Evolutionary conservation across 2,888 invertebrate species (phyloP).

Genomic region (Tribolium freemani): DNA sequence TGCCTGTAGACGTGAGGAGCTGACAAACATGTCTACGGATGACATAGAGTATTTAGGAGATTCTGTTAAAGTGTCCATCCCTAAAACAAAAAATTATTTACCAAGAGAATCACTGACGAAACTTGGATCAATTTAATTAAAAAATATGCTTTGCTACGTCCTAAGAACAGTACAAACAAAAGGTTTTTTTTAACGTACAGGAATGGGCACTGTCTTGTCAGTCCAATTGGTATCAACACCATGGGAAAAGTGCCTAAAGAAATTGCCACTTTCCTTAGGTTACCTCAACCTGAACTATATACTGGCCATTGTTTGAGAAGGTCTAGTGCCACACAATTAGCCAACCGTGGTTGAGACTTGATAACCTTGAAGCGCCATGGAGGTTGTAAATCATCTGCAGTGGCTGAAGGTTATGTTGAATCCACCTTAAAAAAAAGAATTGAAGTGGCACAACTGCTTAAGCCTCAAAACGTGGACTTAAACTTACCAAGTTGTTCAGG

Average conservation of each 20-base stretch:
- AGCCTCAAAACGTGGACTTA: no score
- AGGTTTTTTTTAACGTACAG: constrained; percentile 11
- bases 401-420: constrained; percentile 25
- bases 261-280: constrained; percentile 11
- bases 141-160: constrained; percentile 28
- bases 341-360: constrained; percentile 4
- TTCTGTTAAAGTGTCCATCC: constrained; percentile 40
- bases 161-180: neutral
- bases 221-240: constrained; percentile 8
- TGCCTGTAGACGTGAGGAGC: constrained; percentile 47
- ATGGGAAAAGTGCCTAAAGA: constrained; percentile 4
- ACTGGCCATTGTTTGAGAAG: constrained; percentile 13
- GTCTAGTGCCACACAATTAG: constrained; percentile 12
- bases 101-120: constrained; percentile 44
- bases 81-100: constrained; percentile 46
- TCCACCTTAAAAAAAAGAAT: no score
- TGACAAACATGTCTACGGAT: constrained; percentile 44
- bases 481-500: no score
- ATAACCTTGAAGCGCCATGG: constrained; percentile 17
- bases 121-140: constrained; percentile 42
- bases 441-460: no score
- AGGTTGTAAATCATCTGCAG: constrained; percentile 4
- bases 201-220: neutral
- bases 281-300: neutral
- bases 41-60: constrained; percentile 45